A percentile compares a stretch with the other conserved stretches of the same genome.
Evolutionary conservation across 2,113 vertebrate species (phyloP).

Genomic region (Narcine bancroftii): DNA sequence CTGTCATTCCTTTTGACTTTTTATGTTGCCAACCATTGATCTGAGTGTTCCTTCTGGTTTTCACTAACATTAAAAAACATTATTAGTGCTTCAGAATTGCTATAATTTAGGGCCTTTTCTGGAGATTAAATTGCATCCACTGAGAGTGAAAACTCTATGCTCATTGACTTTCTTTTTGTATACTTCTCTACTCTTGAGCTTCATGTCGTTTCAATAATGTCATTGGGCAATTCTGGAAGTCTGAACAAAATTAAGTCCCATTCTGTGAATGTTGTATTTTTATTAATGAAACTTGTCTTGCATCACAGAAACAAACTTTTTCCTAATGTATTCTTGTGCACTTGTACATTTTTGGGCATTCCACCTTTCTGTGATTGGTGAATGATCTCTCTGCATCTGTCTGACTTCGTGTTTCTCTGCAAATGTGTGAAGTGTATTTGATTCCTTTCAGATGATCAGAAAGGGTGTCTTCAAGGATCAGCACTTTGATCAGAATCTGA

Average conservation of each 20-base stretch:
- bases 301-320: background rate
- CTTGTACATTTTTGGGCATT: background rate
- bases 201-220: background rate
- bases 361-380: background rate
- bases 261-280: background rate
- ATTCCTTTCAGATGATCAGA: constrained; percentile 83
- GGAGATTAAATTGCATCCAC: background rate
- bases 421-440: background rate
- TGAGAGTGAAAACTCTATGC: background rate
- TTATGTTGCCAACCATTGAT: background rate
- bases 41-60: background rate
- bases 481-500: constrained; percentile 97
- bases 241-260: background rate
- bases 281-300: background rate
- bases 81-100: background rate
- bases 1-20: background rate
- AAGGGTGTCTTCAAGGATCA: constrained; percentile 98
- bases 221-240: background rate
- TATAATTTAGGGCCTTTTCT: background rate
- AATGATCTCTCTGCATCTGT: background rate
- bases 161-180: background rate
- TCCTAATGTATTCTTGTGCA: background rate
- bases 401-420: background rate
- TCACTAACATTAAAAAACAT: background rate
- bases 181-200: background rate